Percentiles rank a stretch among this genome's conserved stretches.
phyloP scores from a whole-genome alignment of 2,888 invertebrate species.

The Ypsolopha scabrella region DNA sequence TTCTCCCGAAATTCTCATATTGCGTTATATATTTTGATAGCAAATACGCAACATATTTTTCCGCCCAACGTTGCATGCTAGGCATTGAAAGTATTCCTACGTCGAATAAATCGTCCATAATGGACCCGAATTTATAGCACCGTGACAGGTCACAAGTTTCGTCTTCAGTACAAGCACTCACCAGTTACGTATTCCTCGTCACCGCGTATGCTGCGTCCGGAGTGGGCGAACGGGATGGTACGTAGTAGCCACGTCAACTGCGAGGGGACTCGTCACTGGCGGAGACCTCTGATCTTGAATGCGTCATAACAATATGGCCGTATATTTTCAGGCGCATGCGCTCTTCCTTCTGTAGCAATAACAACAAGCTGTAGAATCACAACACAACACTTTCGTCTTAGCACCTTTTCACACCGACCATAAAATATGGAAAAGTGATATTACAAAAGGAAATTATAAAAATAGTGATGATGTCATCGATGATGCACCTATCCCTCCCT shows the following conservation, averaged over 20 bases:
- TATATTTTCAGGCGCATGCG: constrained; percentile 65
- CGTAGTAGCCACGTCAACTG: constrained; percentile 94
- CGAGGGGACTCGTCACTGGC: constrained; percentile 88
- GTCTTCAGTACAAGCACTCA: constrained; percentile 77
- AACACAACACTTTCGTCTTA: not conserved
- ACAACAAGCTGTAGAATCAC: not conserved
- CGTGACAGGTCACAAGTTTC: constrained; percentile 67
- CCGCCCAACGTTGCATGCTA: constrained; percentile 20
- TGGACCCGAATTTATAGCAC: constrained; percentile 54
- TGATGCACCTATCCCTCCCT: not conserved
- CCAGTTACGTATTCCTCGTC: constrained; percentile 96
- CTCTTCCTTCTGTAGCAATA: constrained; percentile 12
- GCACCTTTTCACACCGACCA: not conserved
- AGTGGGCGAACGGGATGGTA: constrained; percentile 93
- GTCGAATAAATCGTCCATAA: constrained; percentile 44
- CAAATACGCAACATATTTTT: constrained; percentile 42
- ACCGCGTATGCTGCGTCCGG: constrained; percentile 93
- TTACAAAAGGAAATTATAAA: not conserved
- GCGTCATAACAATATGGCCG: constrained; percentile 83
- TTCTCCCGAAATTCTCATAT: constrained; percentile 54
- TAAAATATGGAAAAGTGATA: not conserved
- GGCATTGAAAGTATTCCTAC: constrained; percentile 27
- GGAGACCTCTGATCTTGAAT: constrained; percentile 80
- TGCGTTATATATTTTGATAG: constrained; percentile 36
- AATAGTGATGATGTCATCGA: constrained; percentile 4